phyloP scores from a whole-genome alignment of 2,113 vertebrate species.

The Phalacrocorax aristotelis region DNA sequence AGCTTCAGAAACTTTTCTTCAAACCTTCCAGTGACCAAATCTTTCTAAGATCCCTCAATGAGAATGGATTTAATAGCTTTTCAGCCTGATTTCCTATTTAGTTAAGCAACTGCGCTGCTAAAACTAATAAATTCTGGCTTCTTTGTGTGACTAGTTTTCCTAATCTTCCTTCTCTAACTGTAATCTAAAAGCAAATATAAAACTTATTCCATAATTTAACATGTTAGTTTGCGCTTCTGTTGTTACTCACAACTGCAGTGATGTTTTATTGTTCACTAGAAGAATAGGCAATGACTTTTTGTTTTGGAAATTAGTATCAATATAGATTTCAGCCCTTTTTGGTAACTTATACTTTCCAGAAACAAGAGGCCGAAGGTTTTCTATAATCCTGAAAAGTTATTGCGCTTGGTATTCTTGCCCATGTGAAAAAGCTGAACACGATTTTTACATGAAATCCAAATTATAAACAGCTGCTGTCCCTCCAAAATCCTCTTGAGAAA shows the following conservation, averaged over 20 bases:
- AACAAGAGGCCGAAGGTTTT: neutral
- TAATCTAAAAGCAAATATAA: neutral
- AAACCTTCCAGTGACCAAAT: neutral
- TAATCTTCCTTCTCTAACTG: neutral
- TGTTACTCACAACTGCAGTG: neutral
- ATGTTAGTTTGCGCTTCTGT: neutral
- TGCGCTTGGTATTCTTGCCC: neutral
- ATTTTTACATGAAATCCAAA: neutral
- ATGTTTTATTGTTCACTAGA: neutral
- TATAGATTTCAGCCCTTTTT: neutral
- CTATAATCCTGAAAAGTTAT: neutral
- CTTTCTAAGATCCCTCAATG: neutral
- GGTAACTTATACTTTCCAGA: neutral
- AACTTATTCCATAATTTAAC: neutral
- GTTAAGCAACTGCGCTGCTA: neutral
- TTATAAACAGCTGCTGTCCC: neutral
- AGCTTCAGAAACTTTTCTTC: neutral
- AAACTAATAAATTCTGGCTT: neutral
- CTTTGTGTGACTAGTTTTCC: neutral
- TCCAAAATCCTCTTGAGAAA: neutral
- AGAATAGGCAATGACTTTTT: neutral
- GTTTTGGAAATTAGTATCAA: neutral
- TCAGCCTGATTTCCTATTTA: neutral
- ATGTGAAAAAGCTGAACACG: neutral
- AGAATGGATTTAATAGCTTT: neutral